Base-by-base conservation (phyloP, 2,888 invertebrate genomes). In the Caradrina kadenii region DNA sequence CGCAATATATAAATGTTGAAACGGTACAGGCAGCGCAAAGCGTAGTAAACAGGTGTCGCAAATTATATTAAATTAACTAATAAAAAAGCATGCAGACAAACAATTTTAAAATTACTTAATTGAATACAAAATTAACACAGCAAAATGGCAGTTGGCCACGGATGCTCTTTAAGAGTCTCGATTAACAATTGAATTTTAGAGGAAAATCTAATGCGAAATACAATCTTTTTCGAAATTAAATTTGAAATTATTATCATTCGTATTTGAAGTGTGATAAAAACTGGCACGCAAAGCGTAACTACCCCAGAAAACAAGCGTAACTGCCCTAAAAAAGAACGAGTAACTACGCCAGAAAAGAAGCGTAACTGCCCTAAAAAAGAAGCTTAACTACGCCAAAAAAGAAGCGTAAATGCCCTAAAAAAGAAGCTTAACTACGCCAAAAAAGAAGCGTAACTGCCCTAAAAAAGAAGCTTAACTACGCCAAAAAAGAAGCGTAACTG, bases 1-100 rank as follows among this genome's bases (percentile, higher is more conserved):
- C 71, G 73, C 67, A 79, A 81, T 78, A 64, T 53, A 63, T 59
- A 21, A 59, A 63, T 74, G 59, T 77, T 74, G 69, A 65, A 74
- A 81, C 53, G 26, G 42, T 42, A 35, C 60, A 69, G 69, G 50
- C 60, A 69, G 69, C 53, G 69, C 79, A 67, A 63, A 71, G 69
- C 74, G 50, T 60, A 68, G n/a, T 61, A 42, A 31, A 49, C 45
- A 54, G 31, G 39, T 56, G 63, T 68, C 52, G 52, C 26, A 76
- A 69, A 49, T 55, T 5, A 48, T 64, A 65, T 63, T 42, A 48
- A 45, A 65, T 63, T 42, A 48, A 45, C 59, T 22, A 52, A 11
- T 45, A 54, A 15, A 50, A 8, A 26, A 22, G 42, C 35, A 26
- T 61, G 17, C 49, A 50, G 6, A 17, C 48, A 39, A 55, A 58